These are phyloP conservation scores for Branchellion lobata DNA, from an alignment of 2,888 invertebrate genomes.

Conservation along the genomic window DNA sequence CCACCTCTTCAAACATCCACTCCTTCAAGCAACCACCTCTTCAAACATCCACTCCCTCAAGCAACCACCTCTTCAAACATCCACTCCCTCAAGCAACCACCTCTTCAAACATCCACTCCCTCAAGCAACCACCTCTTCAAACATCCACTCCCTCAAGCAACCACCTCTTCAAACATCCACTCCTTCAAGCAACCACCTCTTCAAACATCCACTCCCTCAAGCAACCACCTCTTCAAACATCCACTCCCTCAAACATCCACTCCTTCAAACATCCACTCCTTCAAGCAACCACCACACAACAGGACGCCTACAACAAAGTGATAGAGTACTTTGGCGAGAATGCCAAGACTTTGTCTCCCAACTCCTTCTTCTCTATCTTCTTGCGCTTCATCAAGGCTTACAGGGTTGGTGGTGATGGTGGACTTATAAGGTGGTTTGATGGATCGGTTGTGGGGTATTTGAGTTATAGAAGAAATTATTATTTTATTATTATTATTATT, in stretches of 20 bases:
- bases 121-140: not conserved
- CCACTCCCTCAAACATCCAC: not conserved
- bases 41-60: not conserved
- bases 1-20: too few species aligned
- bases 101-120: not conserved
- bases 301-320: slow-evolving; percentile 64
- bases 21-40: not conserved
- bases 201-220: not conserved
- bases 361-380: slow-evolving; percentile 92
- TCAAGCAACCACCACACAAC: not conserved
- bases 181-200: not conserved
- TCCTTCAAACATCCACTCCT: too few species aligned
- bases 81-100: too few species aligned
- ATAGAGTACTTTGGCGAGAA: slow-evolving; percentile 98
- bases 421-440: not conserved
- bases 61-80: too few species aligned
- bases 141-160: not conserved
- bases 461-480: too few species aligned
- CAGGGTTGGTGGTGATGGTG: slow-evolving; percentile 71
- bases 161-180: not conserved
- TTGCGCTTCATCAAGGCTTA: slow-evolving; percentile 91
- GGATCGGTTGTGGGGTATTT: too few species aligned
- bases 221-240: not conserved
- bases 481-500: too few species aligned
- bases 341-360: slow-evolving; percentile 85